Base-by-base conservation (phyloP, 2,797 vertebrate species). In the Enteromius anoplus region DNA sequence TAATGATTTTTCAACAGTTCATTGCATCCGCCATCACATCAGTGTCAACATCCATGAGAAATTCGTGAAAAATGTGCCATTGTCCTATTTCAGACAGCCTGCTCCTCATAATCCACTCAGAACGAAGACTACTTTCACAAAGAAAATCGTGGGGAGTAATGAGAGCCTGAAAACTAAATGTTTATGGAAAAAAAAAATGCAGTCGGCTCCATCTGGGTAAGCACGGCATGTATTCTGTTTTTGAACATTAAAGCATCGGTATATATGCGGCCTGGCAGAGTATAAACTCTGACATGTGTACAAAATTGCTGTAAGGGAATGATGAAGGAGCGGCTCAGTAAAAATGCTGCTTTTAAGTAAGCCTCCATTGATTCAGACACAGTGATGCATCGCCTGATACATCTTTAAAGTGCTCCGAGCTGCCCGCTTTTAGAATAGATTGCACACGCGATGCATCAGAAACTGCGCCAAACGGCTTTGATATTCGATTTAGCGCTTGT, bases 1-100 rank as follows among this genome's bases (percentile, higher is more conserved):
- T 82, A 82, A 82, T 82, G 72, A 82, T 69, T 82, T 75, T 60
- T 69, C 81, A 76, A 69, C 81, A 69, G 80, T 82, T 82, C 80
- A 69, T 66, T 69, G 72, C 81, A 68, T 82, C 64, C 26, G 49
- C 51, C 71, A 75, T 82, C 47, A 19, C 72, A 82, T 75, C 81
- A 42, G 72, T 55, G 81, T 69, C 51, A 69, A 72, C 51, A 68
- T 76, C 26, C 19, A 19, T 76, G 47, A 53, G n/a, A 68, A 79
- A 79, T 55, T 78, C 4, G 7, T 79, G 62, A 82, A 75, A 76
- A 82, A 82, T 76, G 72, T 76, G 65, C 51, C 64, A 58, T 82
- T 82, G 81, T 76, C 51, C 72, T 64, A 76, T 82, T 82, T 76
- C 26, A 82, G 64, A 68, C 70, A 75, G 45, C n/a, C 58, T 37